Base-by-base conservation (phyloP, 1,140 invertebrate genomes). In the Penaeus japonicus region DNA sequence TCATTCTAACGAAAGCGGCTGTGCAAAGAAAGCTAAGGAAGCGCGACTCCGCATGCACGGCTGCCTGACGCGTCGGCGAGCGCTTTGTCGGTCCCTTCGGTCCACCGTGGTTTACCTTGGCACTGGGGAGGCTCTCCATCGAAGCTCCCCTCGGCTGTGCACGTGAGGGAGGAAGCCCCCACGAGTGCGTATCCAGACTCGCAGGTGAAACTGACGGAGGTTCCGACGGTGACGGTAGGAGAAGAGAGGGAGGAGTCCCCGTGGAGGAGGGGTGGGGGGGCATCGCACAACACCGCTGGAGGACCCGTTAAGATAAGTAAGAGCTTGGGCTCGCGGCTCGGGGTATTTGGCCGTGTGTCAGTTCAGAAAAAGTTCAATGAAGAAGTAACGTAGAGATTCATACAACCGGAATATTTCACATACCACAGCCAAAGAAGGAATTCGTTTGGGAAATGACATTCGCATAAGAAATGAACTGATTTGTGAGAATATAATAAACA, bases 141-240 rank as follows among this genome's bases (percentile, higher is more conserved):
- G 93, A 97, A 98, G 82, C 95, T 94, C 2, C 97, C 97, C 77
- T 94, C 95, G 22, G 95, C 93, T 79, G 96, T 93, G 91, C 97
- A 98, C 47, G 93, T 94, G 39, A 97, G 94, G 80, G 94, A 93
- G 15, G 94, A 93, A 0, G 95, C 93, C 30, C 97, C 97, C 30
- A 94, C 93, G 73, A 98, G 92, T 89, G 93, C 94, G 91, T 94
- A 96, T 4, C 95, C 95, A 17, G 73, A 53, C 35, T 86, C 55
- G 55, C 85, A 86, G 32, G 75, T 24, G 54, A 78, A 80, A 39
- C 1, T 35, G 77, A 86, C 35, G 55, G 77, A 47, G 53, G 18
- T 57, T 5, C 77, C 85, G 22, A 53, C 54, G 77, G 32, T 27
- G 55, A 86, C 70, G 22, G 54, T 79, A 24, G 73, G 75, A 18